Percentiles rank a stretch among this genome's conserved stretches.
Evolutionary conservation across 1,140 invertebrate genomes (phyloP).

Genomic region (Vollenhovia emeryi): DNA sequence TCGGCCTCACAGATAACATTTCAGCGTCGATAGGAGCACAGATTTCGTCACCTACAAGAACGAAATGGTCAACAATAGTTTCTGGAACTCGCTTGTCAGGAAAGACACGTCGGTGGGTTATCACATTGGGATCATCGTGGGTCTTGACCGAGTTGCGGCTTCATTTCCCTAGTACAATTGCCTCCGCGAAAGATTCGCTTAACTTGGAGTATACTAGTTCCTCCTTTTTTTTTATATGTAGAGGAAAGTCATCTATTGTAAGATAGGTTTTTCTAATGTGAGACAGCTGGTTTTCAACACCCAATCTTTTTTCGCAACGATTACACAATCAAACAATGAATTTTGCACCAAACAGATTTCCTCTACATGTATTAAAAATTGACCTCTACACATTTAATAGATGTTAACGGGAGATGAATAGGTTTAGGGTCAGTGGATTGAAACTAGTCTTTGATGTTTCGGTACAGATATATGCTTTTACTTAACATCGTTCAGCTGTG

Average conservation of each 20-base stretch:
- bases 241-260: no score
- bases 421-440: not conserved
- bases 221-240: not conserved
- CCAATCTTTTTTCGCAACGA: no score
- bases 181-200: not conserved
- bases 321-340: no score
- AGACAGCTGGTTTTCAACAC: no score
- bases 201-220: not conserved
- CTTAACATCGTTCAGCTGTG: not conserved
- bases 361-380: not conserved
- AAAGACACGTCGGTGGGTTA: slow-evolving; percentile 75
- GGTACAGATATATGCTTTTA: not conserved
- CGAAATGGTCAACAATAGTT: slow-evolving; percentile 56
- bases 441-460: not conserved
- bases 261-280: no score
- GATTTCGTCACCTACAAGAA: slow-evolving; percentile 45
- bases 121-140: slow-evolving; percentile 73
- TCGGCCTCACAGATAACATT: slow-evolving; percentile 58
- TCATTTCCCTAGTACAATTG: not conserved
- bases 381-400: not conserved
- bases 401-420: not conserved
- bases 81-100: not conserved
- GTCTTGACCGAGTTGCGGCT: slow-evolving; percentile 1
- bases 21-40: slow-evolving; percentile 26
- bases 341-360: no score